phyloP scores from a whole-genome alignment of 2,888 invertebrate genomes.

The Ectemnius continuus region DNA sequence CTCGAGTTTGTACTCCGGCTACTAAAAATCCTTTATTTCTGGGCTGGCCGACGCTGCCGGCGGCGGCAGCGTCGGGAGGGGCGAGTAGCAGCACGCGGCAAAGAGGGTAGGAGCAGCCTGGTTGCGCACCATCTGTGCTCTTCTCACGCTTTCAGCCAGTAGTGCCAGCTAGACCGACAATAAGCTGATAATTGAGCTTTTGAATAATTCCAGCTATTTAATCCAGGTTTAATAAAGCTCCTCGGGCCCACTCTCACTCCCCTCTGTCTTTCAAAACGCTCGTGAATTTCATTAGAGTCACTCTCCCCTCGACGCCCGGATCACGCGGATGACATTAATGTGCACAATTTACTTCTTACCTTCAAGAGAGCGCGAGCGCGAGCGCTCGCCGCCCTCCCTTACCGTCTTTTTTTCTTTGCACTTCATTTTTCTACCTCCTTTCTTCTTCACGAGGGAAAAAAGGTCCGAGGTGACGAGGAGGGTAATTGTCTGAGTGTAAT shows the following conservation, averaged over 20 bases:
- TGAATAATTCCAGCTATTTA: conserved; percentile 72
- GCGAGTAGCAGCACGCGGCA: conserved; percentile 5
- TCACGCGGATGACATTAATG: conserved; percentile 55
- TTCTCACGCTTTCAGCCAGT: conserved; percentile 68
- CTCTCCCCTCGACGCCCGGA: conserved; percentile 38
- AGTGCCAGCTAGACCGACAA: conserved; percentile 71
- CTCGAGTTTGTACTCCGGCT: conserved; percentile 57
- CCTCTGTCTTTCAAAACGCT: conserved; percentile 51
- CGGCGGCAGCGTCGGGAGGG: conserved; percentile 6
- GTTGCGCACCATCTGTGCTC: conserved; percentile 63
- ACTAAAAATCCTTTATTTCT: conserved; percentile 63
- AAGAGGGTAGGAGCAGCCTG: conserved; percentile 21
- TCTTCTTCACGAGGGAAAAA: neutral
- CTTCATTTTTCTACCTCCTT: neutral
- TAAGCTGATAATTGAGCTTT: conserved; percentile 76
- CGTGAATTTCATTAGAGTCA: conserved; percentile 60
- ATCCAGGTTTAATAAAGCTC: conserved; percentile 66
- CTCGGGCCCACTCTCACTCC: conserved; percentile 18
- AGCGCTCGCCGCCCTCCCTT: conserved; percentile 8
- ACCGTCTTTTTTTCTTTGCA: conserved; percentile 10
- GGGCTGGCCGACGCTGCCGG: conserved; percentile 20
- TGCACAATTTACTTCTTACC: conserved; percentile 54
- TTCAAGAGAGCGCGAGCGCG: too few relatives aligned
- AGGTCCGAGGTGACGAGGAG: too few relatives aligned
- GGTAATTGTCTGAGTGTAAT: too few relatives aligned